These are phyloP conservation scores for Phoenicopterus ruber DNA, from an alignment of 2,113 vertebrate genomes.

Conservation along the genomic window DNA sequence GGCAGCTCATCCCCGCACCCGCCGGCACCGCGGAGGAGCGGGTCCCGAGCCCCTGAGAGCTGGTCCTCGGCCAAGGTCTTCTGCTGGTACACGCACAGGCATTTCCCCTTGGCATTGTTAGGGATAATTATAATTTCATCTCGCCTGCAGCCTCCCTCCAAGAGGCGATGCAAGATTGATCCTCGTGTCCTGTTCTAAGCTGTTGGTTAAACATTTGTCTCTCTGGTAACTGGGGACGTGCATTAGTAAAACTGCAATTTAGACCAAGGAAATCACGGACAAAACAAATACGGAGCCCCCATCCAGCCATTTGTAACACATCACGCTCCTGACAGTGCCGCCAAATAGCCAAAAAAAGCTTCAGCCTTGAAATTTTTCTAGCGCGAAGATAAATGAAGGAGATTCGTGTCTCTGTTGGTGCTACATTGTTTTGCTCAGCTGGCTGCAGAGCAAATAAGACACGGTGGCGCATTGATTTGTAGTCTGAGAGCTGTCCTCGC, in stretches of 20 bases:
- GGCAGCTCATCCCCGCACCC: too few species aligned
- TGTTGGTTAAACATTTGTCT: slow-evolving; percentile 26
- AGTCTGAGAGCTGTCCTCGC: background rate
- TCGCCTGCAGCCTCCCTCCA: background rate
- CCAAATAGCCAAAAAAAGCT: background rate
- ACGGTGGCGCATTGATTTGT: slow-evolving; percentile 23
- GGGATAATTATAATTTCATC: background rate
- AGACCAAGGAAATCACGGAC: background rate
- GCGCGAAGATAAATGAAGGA: slow-evolving; percentile 51
- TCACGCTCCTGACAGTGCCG: background rate
- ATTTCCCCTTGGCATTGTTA: fast-evolving
- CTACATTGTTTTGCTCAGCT: slow-evolving; percentile 45
- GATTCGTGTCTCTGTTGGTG: slow-evolving; percentile 41
- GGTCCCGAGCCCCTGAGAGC: background rate
- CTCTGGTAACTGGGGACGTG: background rate
- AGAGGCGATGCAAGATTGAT: background rate
- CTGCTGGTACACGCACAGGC: background rate
- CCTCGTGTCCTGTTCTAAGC: background rate
- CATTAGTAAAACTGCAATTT: slow-evolving; percentile 5
- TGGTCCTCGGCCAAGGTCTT: background rate
- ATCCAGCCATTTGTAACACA: background rate
- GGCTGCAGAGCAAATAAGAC: slow-evolving; percentile 41
- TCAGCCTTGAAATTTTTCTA: slow-evolving; percentile 30
- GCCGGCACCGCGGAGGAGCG: fast-evolving
- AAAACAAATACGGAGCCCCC: background rate